phyloP scores from a whole-genome alignment of 2,113 vertebrate genomes.

The Naja naja region DNA sequence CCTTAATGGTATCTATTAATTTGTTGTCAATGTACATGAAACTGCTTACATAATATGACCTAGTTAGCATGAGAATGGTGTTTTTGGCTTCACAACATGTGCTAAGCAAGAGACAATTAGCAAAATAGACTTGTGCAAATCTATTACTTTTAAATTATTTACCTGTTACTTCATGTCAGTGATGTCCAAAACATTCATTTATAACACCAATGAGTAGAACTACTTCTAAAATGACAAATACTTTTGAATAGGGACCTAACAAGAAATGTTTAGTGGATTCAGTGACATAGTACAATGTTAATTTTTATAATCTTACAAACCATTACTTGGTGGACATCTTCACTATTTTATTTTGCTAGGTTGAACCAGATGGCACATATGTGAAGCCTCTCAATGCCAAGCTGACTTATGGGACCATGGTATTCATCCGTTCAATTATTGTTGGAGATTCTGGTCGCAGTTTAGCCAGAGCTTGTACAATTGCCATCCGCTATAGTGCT shows the following conservation, averaged over 20 bases:
- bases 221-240: neutral
- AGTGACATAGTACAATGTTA: neutral
- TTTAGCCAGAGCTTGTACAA: conserved; percentile 86
- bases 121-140: neutral
- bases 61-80: neutral
- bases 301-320: neutral
- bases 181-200: neutral
- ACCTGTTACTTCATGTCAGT: neutral
- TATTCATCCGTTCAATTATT: conserved; percentile 91
- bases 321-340: neutral
- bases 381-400: conserved; percentile 90
- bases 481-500: conserved; percentile 90
- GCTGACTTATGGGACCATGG: conserved; percentile 97
- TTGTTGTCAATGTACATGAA: neutral
- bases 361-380: conserved; percentile 91
- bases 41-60: neutral
- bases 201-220: neutral
- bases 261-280: neutral
- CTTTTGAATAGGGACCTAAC: neutral
- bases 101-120: neutral
- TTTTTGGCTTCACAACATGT: neutral
- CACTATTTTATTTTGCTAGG: conserved; percentile 63
- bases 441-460: conserved; percentile 78
- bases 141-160: neutral
- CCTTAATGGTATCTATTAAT: neutral